Percentiles rank a stretch among this genome's conserved stretches.
phyloP scores from a whole-genome alignment of 2,888 invertebrate species.

The Dichetophora obliterata region DNA sequence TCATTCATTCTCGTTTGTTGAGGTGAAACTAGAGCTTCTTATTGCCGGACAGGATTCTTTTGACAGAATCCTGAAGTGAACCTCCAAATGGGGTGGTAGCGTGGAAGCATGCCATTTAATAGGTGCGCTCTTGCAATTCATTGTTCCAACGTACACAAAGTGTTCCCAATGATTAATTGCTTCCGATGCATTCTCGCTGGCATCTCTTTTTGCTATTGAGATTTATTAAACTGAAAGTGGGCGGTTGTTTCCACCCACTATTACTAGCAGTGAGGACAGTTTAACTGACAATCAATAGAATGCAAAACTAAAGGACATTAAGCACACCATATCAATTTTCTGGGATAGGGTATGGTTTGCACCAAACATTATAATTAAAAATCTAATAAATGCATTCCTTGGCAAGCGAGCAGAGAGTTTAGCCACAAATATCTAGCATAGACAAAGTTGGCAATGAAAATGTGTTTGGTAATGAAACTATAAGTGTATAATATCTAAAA shows the following conservation, averaged over 20 bases:
- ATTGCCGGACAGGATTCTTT: too few species aligned
- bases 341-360: background rate
- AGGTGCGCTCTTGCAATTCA: slow-evolving; percentile 27
- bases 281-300: slow-evolving; percentile 9
- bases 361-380: too few species aligned
- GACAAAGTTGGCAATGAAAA: too few species aligned
- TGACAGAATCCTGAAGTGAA: background rate
- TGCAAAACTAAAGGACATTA: background rate
- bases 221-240: slow-evolving; percentile 20
- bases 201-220: slow-evolving; percentile 17
- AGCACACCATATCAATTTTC: background rate
- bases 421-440: too few species aligned
- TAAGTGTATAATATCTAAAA: too few species aligned
- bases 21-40: background rate
- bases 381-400: background rate
- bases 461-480: too few species aligned
- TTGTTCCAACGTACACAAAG: slow-evolving; percentile 1
- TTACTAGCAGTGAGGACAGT: background rate
- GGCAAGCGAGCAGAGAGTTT: background rate
- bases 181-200: slow-evolving; percentile 20
- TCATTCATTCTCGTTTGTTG: background rate
- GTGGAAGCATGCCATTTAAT: background rate
- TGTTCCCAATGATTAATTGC: slow-evolving; percentile 30
- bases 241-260: background rate
- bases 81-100: background rate